phyloP scores from a whole-genome alignment of 2,797 vertebrate species.

The Sebastes oblongus region DNA sequence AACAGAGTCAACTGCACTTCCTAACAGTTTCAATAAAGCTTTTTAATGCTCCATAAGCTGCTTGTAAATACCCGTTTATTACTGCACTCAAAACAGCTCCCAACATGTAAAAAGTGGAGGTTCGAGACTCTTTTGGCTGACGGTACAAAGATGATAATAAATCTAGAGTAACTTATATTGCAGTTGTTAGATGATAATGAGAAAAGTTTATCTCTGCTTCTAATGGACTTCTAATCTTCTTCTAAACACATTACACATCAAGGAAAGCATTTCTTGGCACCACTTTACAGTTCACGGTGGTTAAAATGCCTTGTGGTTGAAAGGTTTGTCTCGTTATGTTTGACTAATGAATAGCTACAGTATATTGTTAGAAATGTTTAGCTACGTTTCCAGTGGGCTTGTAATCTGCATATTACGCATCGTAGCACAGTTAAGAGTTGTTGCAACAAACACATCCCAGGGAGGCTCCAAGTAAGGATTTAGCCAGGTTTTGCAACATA shows the following conservation, averaged over 20 bases:
- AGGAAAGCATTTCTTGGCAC: conserved; percentile 6
- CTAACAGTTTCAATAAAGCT: conserved; percentile 29
- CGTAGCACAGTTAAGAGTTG: conserved; percentile 18
- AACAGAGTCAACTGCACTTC: background rate
- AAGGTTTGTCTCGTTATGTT: conserved; percentile 33
- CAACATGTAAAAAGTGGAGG: background rate
- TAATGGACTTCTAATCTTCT: background rate
- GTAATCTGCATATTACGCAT: conserved; percentile 52
- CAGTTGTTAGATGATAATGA: conserved; percentile 4
- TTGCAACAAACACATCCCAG: conserved; percentile 54
- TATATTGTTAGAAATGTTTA: conserved; percentile 28
- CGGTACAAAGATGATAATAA: background rate
- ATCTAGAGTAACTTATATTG: background rate
- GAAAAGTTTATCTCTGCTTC: background rate
- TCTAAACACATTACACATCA: conserved; percentile 7
- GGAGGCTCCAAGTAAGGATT: conserved; percentile 31
- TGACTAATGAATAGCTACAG: conserved; percentile 46
- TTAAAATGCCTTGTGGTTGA: conserved; percentile 35
- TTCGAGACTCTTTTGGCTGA: background rate
- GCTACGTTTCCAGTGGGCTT: conserved; percentile 34
- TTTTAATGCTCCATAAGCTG: conserved; percentile 41
- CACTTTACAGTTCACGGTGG: conserved; percentile 2
- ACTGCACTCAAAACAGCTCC: background rate
- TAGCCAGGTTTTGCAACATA: conserved; percentile 32
- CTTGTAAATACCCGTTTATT: conserved; percentile 53